Evolutionary conservation across 2,113 vertebrate species (phyloP).

Genomic region (Peucedramus taeniatus): DNA sequence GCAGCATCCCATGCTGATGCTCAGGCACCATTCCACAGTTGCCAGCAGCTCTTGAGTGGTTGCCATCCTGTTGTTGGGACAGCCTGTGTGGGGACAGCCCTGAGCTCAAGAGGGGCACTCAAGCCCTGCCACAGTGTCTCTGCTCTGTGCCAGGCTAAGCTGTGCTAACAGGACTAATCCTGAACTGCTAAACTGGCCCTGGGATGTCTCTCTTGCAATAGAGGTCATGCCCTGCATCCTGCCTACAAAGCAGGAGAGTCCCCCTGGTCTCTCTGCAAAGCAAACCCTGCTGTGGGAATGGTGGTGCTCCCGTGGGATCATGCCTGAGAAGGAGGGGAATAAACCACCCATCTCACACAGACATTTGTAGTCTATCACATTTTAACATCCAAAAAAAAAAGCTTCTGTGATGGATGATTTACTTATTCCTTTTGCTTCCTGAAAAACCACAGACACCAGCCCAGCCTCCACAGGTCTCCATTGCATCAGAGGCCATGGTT

Average conservation of each 20-base stretch:
- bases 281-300: neutral
- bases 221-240: neutral
- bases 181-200: neutral
- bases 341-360: neutral
- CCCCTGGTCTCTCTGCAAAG: neutral
- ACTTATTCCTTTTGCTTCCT: neutral
- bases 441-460: neutral
- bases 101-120: neutral
- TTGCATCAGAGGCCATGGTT: rapidly evolving
- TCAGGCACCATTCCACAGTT: neutral
- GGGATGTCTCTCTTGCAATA: neutral
- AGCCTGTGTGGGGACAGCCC: neutral
- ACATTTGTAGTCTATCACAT: neutral
- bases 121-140: rapidly evolving
- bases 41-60: neutral
- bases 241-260: neutral
- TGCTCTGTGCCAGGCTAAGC: neutral
- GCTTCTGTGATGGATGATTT: neutral
- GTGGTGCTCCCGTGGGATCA: rapidly evolving
- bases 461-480: neutral
- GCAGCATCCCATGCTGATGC: neutral
- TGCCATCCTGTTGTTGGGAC: neutral
- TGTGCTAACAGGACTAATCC: neutral
- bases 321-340: neutral
- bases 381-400: neutral